A percentile compares a stretch with the other conserved stretches of the same genome.
Conservation (phyloP, 2,113 vertebrate species). For the Brienomyrus brachyistius region DNA sequence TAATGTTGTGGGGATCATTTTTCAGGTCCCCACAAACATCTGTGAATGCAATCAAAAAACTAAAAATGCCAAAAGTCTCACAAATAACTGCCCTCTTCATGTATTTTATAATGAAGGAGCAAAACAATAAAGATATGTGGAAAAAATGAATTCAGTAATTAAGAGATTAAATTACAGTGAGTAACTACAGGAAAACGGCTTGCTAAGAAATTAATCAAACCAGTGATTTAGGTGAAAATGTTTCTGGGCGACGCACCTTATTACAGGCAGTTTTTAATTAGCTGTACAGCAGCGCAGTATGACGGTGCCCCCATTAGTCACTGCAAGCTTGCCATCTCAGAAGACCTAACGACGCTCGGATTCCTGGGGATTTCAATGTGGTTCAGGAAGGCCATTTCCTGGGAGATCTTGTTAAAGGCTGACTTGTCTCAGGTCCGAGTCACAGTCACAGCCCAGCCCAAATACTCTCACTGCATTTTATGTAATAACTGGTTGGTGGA, state of each 20-base stretch:
- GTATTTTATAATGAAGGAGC: background rate
- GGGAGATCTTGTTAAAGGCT: background rate
- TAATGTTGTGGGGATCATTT: too few relatives aligned
- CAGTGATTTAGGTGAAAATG: background rate
- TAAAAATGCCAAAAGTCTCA: too few relatives aligned
- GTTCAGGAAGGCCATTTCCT: background rate
- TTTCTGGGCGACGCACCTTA: background rate
- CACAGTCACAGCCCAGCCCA: background rate
- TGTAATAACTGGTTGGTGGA: background rate
- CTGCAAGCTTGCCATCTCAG: background rate
- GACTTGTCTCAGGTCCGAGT: background rate
- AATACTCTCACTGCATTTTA: background rate
- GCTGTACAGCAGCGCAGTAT: background rate
- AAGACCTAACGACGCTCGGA: background rate
- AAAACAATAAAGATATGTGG: background rate
- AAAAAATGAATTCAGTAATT: background rate
- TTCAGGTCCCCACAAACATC: too few relatives aligned
- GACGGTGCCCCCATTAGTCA: background rate
- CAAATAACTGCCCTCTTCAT: background rate
- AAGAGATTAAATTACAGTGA: background rate
- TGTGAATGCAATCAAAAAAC: too few relatives aligned
- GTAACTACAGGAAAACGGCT: background rate
- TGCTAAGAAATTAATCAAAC: background rate
- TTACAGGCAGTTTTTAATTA: background rate
- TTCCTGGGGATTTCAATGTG: background rate